Conservation (phyloP, 2,797 vertebrate species). For the Rousettus madagascariensis region DNA sequence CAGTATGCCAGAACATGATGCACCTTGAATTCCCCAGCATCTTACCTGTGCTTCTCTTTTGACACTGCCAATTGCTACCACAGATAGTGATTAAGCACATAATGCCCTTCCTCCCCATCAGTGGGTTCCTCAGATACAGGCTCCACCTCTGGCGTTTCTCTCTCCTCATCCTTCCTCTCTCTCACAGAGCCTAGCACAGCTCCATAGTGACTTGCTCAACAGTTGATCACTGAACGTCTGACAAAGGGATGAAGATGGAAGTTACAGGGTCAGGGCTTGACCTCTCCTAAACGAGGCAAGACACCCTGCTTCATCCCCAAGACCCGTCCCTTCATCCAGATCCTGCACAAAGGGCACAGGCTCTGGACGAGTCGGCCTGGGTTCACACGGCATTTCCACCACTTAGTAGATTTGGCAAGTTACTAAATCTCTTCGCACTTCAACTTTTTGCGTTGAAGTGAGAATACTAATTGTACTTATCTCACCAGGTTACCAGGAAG, state of each 20-base stretch:
- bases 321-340: not conserved
- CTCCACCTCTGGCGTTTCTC: not conserved
- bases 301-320: fast-evolving
- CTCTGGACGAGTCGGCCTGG: not conserved
- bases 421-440: not conserved
- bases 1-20: not conserved
- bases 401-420: not conserved
- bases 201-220: fast-evolving
- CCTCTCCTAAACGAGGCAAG: not conserved
- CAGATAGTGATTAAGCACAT: fast-evolving
- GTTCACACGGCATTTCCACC: no score
- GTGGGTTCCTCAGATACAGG: not conserved
- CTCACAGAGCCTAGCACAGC: not conserved
- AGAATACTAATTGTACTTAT: no score
- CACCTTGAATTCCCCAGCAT: not conserved
- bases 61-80: not conserved
- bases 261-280: not conserved
- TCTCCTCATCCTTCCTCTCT: not conserved
- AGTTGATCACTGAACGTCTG: not conserved
- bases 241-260: not conserved
- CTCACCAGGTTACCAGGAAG: not conserved
- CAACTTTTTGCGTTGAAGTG: not conserved
- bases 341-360: not conserved
- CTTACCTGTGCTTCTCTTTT: not conserved
- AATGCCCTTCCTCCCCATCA: not conserved